Conservation (phyloP, 2,797 vertebrate genomes). For the Allobates femoralis region DNA sequence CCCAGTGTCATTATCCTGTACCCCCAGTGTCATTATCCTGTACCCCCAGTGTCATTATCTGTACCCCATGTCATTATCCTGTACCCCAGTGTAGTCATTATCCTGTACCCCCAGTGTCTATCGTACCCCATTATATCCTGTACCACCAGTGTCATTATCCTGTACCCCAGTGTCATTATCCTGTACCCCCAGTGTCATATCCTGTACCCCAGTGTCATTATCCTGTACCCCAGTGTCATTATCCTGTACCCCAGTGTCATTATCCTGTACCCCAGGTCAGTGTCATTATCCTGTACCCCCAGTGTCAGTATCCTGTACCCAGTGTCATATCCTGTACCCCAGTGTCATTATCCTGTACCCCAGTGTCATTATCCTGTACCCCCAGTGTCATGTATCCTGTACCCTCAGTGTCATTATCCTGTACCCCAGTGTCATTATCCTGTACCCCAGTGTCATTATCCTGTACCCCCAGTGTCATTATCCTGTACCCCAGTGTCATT, state of each 20-base stretch:
- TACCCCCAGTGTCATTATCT: background rate
- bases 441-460: background rate
- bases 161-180: constrained; percentile 2
- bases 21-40: too few species aligned
- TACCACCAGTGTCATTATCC: background rate
- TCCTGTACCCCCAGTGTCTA: background rate
- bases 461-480: background rate
- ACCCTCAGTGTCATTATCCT: background rate
- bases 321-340: background rate
- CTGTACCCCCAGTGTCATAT: background rate
- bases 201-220: background rate
- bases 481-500: background rate
- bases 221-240: background rate
- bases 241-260: background rate
- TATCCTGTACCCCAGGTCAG: background rate
- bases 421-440: background rate
- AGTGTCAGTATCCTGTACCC: background rate
- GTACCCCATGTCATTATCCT: background rate
- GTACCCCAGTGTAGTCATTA: background rate
- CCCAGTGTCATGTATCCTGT: background rate
- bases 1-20: background rate
- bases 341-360: background rate
- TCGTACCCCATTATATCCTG: background rate
- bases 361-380: background rate
- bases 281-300: background rate